These are phyloP conservation scores for Dinocampus coccinellae DNA, from an alignment of 2,888 invertebrate genomes.

Conservation along the genomic window DNA sequence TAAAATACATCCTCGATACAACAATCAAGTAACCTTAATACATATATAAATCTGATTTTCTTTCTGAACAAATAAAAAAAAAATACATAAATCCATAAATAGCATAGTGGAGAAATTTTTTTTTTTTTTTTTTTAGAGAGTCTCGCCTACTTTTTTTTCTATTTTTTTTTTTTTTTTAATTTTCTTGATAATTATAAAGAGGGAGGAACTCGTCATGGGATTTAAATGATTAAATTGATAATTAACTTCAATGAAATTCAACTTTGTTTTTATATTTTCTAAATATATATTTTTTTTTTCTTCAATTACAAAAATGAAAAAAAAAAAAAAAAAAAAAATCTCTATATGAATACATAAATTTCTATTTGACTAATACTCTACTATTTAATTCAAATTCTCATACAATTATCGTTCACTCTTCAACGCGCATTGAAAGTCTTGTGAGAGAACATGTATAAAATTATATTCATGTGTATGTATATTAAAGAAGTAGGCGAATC, in stretches of 20 bases:
- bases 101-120: neutral
- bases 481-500: conserved; percentile 35
- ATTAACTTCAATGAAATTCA: neutral
- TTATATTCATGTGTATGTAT: neutral
- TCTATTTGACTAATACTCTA: neutral
- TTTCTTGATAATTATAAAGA: neutral
- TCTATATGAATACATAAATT: neutral
- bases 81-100: neutral
- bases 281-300: neutral
- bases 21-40: no score
- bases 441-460: neutral
- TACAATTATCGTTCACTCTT: neutral
- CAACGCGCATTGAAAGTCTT: conserved; percentile 6
- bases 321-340: no score
- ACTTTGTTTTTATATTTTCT: neutral
- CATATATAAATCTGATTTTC: neutral
- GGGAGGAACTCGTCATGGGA: neutral
- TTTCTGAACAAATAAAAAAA: neutral
- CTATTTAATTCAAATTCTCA: no score
- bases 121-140: neutral
- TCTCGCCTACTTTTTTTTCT: neutral
- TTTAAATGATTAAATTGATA: neutral
- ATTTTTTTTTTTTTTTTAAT: neutral
- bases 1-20: neutral
- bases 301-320: no score